Percentiles rank a stretch among this genome's conserved stretches.
These are phyloP conservation scores for Rugalucina vietnamica DNA, from an alignment of 2,888 invertebrate species.

Conservation along the genomic window DNA sequence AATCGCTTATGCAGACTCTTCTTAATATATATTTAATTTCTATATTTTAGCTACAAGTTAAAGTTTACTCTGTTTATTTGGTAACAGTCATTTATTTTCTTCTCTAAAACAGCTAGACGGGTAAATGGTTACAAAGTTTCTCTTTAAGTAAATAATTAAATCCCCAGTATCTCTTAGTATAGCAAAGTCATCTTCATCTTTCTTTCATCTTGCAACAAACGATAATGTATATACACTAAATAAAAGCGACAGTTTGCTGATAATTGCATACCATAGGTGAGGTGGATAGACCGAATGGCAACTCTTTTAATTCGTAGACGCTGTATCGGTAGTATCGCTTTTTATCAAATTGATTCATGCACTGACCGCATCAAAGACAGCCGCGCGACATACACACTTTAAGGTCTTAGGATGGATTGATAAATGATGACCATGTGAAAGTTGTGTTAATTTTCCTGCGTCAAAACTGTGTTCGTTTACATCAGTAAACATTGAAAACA, in stretches of 20 bases:
- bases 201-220: constrained; percentile 62
- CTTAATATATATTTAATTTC: constrained; percentile 50
- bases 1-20: neutral
- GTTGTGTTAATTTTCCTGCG: neutral
- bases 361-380: constrained; percentile 47
- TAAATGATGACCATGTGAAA: constrained; percentile 21
- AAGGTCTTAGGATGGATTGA: constrained; percentile 9
- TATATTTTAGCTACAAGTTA: constrained; percentile 45
- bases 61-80: constrained; percentile 55
- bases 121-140: constrained; percentile 56
- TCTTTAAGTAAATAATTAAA: constrained; percentile 62
- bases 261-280: neutral
- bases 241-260: constrained; percentile 17
- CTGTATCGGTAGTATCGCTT: neutral
- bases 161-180: constrained; percentile 39
- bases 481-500: constrained; percentile 11
- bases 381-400: neutral
- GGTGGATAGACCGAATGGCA: neutral
- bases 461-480: constrained; percentile 5
- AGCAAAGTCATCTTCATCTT: constrained; percentile 24
- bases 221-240: constrained; percentile 41
- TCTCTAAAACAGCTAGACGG: constrained; percentile 58
- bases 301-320: constrained; percentile 1
- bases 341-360: neutral
- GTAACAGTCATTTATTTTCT: constrained; percentile 60